Conservation (phyloP, 1,140 invertebrate species). For the Globodera rostochiensis region DNA sequence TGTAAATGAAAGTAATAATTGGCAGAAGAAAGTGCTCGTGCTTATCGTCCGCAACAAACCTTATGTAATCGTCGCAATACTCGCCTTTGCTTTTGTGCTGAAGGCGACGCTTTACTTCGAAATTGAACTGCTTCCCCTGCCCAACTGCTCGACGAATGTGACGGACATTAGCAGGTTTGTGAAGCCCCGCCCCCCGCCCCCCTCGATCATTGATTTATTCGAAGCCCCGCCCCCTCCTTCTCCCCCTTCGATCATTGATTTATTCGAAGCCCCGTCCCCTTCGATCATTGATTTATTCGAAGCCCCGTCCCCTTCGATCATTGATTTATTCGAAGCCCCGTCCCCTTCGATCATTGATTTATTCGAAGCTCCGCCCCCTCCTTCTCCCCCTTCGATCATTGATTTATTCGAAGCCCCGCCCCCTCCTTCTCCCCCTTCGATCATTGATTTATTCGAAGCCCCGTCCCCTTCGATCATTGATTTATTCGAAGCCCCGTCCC, state of each 20-base stretch:
- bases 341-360: constrained; percentile 8
- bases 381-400: background rate
- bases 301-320: background rate
- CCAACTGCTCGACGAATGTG: constrained; percentile 38
- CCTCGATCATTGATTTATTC: constrained; percentile 12
- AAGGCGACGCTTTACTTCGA: constrained; percentile 52
- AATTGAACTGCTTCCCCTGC: constrained; percentile 34
- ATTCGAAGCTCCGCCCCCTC: background rate
- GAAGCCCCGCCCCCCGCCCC: background rate
- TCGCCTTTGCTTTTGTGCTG: constrained; percentile 41
- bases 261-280: background rate
- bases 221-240: background rate
- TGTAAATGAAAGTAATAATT: background rate
- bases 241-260: constrained; percentile 4
- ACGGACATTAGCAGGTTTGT: background rate
- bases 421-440: background rate
- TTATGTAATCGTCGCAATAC: constrained; percentile 38
- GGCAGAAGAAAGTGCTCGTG: constrained; percentile 47
- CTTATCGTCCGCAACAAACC: constrained; percentile 48
- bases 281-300: too few species aligned
- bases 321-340: constrained; percentile 3
- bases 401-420: too few species aligned
- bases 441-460: too few species aligned
- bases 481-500: too few species aligned
- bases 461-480: too few species aligned